Evolutionary conservation across 2,113 vertebrate species (phyloP).

Genomic region (Gracilinanus agilis): DNA sequence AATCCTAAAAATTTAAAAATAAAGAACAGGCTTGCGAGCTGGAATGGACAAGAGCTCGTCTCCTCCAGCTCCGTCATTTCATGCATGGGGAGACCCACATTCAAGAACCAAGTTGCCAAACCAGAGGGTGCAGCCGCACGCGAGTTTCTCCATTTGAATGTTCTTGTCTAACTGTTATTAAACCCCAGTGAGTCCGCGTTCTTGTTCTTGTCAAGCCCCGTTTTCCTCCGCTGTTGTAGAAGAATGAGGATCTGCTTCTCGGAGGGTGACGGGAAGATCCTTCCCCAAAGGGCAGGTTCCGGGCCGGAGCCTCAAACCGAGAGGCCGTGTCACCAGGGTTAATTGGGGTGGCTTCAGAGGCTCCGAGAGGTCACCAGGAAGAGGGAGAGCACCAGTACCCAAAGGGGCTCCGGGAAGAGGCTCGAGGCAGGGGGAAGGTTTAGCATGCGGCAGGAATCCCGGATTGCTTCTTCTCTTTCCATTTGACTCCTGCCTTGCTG

Average conservation of each 20-base stretch:
- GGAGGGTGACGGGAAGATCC: not conserved
- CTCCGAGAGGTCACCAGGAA: slow-evolving; percentile 36
- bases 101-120: not conserved
- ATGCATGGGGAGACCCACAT: not conserved
- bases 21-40: not conserved
- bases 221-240: not conserved
- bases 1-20: no score
- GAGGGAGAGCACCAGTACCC: slow-evolving; percentile 15
- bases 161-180: slow-evolving; percentile 10
- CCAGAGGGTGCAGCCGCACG: not conserved
- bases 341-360: slow-evolving; percentile 12
- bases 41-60: not conserved
- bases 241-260: not conserved
- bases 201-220: not conserved
- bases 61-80: not conserved
- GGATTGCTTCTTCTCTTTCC: not conserved
- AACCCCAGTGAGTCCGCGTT: not conserved
- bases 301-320: not conserved
- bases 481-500: not conserved
- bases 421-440: slow-evolving; percentile 8
- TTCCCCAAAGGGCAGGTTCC: not conserved
- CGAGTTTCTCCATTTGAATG: slow-evolving; percentile 28
- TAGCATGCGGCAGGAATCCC: not conserved
- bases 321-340: slow-evolving; percentile 46
- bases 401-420: not conserved